Evolutionary conservation across 2,797 vertebrate genomes (phyloP).

Genomic region (Carcharodon carcharias): DNA sequence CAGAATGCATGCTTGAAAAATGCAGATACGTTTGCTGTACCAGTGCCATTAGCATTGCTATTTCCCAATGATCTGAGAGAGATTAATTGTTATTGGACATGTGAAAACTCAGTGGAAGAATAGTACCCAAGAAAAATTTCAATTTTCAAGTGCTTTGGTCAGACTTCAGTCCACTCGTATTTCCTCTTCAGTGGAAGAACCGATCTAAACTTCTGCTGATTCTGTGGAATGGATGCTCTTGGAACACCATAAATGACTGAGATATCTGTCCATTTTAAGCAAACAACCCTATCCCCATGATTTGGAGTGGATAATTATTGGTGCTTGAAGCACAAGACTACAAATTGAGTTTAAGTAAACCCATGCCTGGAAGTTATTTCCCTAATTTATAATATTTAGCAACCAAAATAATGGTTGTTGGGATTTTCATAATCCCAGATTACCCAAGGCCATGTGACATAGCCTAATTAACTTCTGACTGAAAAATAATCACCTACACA

Average conservation of each 20-base stretch:
- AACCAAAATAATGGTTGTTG: neutral
- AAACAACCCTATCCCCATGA: neutral
- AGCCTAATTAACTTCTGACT: slow-evolving; percentile 7
- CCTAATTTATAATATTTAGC: neutral
- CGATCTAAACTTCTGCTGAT: neutral
- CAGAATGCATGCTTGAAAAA: neutral
- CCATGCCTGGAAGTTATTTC: neutral
- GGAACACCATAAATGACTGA: neutral
- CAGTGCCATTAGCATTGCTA: neutral
- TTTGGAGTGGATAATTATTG: neutral
- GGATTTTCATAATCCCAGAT: neutral
- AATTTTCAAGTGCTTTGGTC: neutral
- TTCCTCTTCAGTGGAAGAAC: neutral
- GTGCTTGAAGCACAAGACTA: neutral
- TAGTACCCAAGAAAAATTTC: neutral
- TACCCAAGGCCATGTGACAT: slow-evolving; percentile 15
- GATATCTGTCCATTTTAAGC: neutral
- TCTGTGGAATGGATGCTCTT: neutral
- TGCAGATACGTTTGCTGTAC: neutral
- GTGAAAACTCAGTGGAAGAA: neutral
- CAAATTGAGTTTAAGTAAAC: neutral
- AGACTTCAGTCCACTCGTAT: neutral
- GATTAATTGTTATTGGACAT: neutral
- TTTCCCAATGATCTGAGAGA: neutral
- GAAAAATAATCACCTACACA: neutral